Conservation (phyloP, 2,113 vertebrate genomes). For the Eidolon helvum region DNA sequence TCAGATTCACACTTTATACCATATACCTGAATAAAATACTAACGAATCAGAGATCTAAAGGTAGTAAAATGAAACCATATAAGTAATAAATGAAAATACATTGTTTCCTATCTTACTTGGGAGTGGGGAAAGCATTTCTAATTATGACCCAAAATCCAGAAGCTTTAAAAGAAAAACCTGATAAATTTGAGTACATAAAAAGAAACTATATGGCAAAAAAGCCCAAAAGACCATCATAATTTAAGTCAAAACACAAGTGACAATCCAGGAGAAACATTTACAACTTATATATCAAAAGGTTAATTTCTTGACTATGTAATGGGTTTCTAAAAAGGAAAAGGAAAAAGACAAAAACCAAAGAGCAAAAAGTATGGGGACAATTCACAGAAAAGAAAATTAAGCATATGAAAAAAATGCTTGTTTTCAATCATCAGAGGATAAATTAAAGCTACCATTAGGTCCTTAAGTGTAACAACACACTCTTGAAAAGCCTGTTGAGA, state of each 20-base stretch:
- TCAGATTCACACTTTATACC: not conserved
- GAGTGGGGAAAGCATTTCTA: not conserved
- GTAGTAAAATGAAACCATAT: not conserved
- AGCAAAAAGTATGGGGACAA: not conserved
- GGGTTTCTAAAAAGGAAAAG: not conserved
- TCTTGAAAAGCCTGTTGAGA: not conserved
- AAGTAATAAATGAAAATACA: not conserved
- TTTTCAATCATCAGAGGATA: not conserved
- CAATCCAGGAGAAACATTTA: not conserved
- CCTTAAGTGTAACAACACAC: not conserved
- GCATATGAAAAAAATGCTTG: not conserved
- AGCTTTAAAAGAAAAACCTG: not conserved
- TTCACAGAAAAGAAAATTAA: not conserved
- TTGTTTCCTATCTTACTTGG: not conserved
- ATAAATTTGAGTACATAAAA: conserved; percentile 4
- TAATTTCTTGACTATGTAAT: not conserved
- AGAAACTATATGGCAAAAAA: not conserved
- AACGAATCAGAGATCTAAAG: not conserved
- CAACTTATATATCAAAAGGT: not conserved
- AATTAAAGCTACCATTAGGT: not conserved
- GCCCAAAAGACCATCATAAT: not conserved
- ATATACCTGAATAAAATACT: not conserved
- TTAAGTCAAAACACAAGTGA: not conserved
- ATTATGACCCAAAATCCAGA: not conserved
- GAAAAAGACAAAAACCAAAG: not conserved